Evolutionary conservation across 1,140 invertebrate genomes (phyloP).

Genomic region (Drosophila kohkoa): DNA sequence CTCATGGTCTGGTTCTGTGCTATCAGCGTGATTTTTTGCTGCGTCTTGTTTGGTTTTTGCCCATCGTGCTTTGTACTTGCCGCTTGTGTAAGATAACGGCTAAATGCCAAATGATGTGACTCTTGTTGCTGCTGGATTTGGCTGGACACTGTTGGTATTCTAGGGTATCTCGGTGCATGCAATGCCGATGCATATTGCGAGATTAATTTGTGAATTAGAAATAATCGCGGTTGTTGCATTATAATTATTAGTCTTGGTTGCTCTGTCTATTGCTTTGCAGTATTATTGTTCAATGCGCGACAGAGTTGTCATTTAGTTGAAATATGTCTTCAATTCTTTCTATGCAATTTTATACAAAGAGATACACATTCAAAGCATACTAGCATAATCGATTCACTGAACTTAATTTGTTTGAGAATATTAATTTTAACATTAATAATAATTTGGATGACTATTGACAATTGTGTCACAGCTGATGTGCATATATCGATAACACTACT

Average conservation of each 20-base stretch:
- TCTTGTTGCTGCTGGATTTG: constrained; percentile 19
- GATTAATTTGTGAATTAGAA: constrained; percentile 35
- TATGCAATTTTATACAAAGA: background rate
- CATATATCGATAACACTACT: constrained; percentile 4
- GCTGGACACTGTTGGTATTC: background rate
- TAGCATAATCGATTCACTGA: too few relatives aligned
- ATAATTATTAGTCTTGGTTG: constrained; percentile 10
- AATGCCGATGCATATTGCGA: constrained; percentile 23
- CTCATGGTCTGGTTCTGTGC: constrained; percentile 85
- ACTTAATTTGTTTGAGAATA: too few relatives aligned
- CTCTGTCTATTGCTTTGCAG: constrained; percentile 41
- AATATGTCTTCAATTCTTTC: background rate
- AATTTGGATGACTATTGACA: background rate
- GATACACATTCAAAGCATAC: background rate
- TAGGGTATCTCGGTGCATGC: constrained; percentile 15
- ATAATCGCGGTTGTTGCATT: constrained; percentile 51
- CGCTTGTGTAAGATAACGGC: constrained; percentile 48
- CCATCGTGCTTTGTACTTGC: constrained; percentile 27
- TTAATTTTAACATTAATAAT: too few relatives aligned
- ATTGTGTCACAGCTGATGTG: constrained; percentile 13
- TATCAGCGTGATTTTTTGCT: constrained; percentile 85
- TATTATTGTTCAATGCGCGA: constrained; percentile 13
- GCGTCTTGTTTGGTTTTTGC: constrained; percentile 35
- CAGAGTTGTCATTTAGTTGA: constrained; percentile 34
- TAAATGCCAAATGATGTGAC: constrained; percentile 17